Evolutionary conservation across 1,140 invertebrate species (phyloP), one percentile per base, ranked within the genome.

Genomic region (Ephestia elutella): DNA sequence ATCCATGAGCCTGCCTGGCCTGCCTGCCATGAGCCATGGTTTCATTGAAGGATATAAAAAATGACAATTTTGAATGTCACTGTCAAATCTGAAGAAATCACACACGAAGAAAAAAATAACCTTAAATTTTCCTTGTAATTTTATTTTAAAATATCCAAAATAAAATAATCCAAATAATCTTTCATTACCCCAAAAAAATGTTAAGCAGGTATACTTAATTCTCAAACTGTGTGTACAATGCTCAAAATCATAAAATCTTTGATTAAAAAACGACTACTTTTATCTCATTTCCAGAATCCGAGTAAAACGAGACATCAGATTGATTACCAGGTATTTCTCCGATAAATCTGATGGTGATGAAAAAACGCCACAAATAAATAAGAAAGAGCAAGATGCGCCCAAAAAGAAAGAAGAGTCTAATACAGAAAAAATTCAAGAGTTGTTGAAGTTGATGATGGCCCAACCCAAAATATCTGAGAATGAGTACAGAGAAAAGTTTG

Each of bases 361-460:
- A 18, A 73, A 77, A 56, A 49, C 56, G 9, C 63, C 70, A 3
- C 74, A 78, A 59, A 60, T 59, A 49, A 66, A 73, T 60, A 3
- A 58, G n/a, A 71, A 71, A 60, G 51, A 62, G 1, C 13, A 55
- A 44, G 63, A 71, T 59, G 44, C 59, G 21, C 56, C 70, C 51
- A 68, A 71, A 5, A 73, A 80, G 58, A 49, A 32, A 4, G 49
- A 64, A 35, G 74, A 80, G n/a, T n/a, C n/a, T 11, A 72, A 65
- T 25, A 86, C 79, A n/a, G 81, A 86, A 56, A 88, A 83, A 69
- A 86, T 89, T 50, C 86, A 90, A 65, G 63, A 70, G 55, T 74
- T 90, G 4, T 54, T 90, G 11, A 85, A 87, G 68, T 75, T 73
- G 55, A 90, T 90, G 88, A 70, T 88, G 61, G 66, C 78, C 48